A percentile compares a stretch with the other conserved stretches of the same genome.
Conservation (phyloP, 2,888 invertebrate species). For the Synergus gifuensis region DNA sequence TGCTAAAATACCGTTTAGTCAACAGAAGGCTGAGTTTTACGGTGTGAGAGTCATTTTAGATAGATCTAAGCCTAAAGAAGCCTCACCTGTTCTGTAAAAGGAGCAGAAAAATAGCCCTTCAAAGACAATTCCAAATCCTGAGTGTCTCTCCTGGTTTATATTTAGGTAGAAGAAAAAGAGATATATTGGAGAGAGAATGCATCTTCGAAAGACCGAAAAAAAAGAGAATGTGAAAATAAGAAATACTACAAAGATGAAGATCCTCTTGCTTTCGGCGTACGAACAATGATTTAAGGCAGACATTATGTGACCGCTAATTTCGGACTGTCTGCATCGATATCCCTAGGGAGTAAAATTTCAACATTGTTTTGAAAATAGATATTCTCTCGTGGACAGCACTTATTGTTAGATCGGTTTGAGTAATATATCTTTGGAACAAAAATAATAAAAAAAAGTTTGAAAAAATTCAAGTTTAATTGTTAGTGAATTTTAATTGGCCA, state of each 20-base stretch:
- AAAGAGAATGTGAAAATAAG: background rate
- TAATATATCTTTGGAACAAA: background rate
- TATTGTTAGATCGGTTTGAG: background rate
- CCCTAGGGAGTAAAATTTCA: slow-evolving; percentile 14
- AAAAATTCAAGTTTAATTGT: too few relatives aligned
- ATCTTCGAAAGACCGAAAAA: background rate
- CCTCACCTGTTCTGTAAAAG: slow-evolving; percentile 52
- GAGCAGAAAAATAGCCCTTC: slow-evolving; percentile 43
- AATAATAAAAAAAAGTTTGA: background rate
- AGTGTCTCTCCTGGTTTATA: slow-evolving; percentile 41
- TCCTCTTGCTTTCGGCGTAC: slow-evolving; percentile 25
- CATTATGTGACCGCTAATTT: slow-evolving; percentile 38
- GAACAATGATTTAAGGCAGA: slow-evolving; percentile 32
- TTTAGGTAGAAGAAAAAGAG: slow-evolving; percentile 45
- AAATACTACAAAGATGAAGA: slow-evolving; percentile 36
- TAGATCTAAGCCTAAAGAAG: slow-evolving; percentile 2
- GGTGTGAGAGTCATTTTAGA: slow-evolving; percentile 39
- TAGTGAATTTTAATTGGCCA: too few relatives aligned
- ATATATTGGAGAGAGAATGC: background rate
- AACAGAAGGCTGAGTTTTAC: slow-evolving; percentile 48
- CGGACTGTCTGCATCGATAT: slow-evolving; percentile 26
- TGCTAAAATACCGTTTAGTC: slow-evolving; percentile 49
- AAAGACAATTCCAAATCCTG: background rate
- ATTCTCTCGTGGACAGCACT: background rate
- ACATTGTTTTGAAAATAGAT: slow-evolving; percentile 22